Evolutionary conservation across 2,888 invertebrate species (phyloP).

Genomic region (Creontiades dilutus): DNA sequence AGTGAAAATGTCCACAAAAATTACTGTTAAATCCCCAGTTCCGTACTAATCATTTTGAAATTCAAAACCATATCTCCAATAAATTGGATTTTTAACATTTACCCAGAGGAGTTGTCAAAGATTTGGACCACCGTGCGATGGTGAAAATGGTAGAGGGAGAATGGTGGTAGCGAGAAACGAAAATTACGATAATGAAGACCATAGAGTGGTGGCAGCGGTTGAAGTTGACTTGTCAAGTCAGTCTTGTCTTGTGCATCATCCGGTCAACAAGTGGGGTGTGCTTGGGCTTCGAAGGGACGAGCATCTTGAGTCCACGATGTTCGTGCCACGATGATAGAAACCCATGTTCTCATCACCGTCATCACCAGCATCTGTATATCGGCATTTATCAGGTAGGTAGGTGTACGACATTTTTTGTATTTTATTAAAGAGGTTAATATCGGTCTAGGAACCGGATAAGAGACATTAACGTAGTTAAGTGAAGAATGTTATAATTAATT

Average conservation of each 20-base stretch:
- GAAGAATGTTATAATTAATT: too few relatives aligned
- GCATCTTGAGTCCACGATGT: constrained; percentile 54
- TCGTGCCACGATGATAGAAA: constrained; percentile 53
- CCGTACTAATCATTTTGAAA: too few relatives aligned
- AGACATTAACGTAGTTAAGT: too few relatives aligned
- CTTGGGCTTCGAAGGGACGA: constrained; percentile 45
- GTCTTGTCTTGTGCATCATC: constrained; percentile 60
- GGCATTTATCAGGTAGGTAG: constrained; percentile 33
- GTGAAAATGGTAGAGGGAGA: background rate
- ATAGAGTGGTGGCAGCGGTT: constrained; percentile 46
- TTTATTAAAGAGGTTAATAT: background rate
- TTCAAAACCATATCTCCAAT: too few relatives aligned
- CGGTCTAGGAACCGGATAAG: too few relatives aligned
- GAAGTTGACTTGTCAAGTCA: constrained; percentile 62
- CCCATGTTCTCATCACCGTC: constrained; percentile 34
- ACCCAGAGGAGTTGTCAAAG: too few relatives aligned
- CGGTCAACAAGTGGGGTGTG: constrained; percentile 60
- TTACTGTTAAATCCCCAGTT: too few relatives aligned
- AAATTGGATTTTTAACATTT: too few relatives aligned
- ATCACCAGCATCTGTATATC: constrained; percentile 55
- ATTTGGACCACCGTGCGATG: too few relatives aligned
- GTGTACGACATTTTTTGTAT: constrained; percentile 23
- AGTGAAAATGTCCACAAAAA: too few relatives aligned
- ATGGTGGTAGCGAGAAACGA: background rate
- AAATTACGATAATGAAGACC: constrained; percentile 23